These are phyloP conservation scores for Lutjanus erythropterus DNA, from an alignment of 2,113 vertebrate species.

Conservation along the genomic window DNA sequence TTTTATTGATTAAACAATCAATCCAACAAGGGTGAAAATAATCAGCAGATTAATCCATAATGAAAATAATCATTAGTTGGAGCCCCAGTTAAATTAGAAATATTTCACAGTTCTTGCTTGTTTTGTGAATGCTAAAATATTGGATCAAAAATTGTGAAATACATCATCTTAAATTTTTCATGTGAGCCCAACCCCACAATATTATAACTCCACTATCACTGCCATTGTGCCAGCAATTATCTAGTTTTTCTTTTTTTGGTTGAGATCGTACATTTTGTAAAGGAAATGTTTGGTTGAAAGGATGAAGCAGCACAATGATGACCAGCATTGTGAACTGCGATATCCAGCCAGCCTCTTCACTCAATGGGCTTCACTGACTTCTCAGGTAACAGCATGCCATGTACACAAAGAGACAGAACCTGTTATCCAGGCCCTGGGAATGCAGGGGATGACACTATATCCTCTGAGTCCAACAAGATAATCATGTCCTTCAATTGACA, in stretches of 20 bases:
- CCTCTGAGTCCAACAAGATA: conserved; percentile 44
- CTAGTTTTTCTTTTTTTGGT: background rate
- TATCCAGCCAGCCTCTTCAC: conserved; percentile 20
- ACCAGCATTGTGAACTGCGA: conserved; percentile 1
- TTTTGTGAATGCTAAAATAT: background rate
- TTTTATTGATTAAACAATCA: too few species aligned
- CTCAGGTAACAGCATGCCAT: conserved; percentile 57
- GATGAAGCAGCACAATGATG: conserved; percentile 8
- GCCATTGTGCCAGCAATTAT: background rate
- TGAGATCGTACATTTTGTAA: background rate
- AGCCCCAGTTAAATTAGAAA: background rate
- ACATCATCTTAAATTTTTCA: background rate
- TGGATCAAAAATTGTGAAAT: background rate
- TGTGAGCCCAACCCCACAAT: background rate
- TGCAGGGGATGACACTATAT: conserved; percentile 55
- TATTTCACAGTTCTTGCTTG: background rate
- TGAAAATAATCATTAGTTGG: too few species aligned
- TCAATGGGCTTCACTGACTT: conserved; percentile 28
- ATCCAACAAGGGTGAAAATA: too few species aligned
- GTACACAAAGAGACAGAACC: conserved; percentile 55
- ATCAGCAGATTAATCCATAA: too few species aligned
- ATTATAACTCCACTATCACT: background rate
- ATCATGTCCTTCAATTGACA: conserved; percentile 28
- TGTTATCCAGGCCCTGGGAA: conserved; percentile 53
- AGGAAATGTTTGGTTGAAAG: conserved; percentile 1